These are phyloP conservation scores for Crax fasciolata DNA, from an alignment of 2,797 vertebrate genomes.

Conservation along the genomic window DNA sequence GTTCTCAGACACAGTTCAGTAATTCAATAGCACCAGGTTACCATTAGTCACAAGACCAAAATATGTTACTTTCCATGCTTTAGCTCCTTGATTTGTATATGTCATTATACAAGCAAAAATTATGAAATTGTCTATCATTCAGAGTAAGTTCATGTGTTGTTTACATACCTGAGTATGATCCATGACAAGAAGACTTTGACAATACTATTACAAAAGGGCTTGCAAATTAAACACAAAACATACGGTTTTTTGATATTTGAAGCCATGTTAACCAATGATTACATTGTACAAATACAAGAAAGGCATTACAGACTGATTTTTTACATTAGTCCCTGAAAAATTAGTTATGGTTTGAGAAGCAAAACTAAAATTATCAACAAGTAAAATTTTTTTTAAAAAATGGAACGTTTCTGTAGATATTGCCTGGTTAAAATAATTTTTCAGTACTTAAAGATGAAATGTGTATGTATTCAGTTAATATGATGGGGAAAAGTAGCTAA, in stretches of 20 bases:
- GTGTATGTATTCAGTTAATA: conserved; percentile 41
- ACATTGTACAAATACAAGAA: background rate
- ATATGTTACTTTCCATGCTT: conserved; percentile 86
- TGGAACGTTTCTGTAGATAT: background rate
- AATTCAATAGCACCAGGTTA: conserved; percentile 95
- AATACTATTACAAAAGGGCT: conserved; percentile 34
- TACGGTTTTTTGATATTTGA: conserved; percentile 34
- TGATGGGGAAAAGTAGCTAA: conserved; percentile 48
- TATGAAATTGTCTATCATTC: conserved; percentile 72
- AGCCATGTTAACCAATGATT: background rate
- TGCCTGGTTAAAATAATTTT: conserved; percentile 45
- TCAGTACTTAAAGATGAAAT: conserved; percentile 26
- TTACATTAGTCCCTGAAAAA: background rate
- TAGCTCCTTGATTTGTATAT: conserved; percentile 86
- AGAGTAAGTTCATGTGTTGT: conserved; percentile 74
- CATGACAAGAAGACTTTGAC: conserved; percentile 31
- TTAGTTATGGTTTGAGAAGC: background rate
- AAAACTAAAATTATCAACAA: conserved; percentile 4
- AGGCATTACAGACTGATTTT: conserved; percentile 3
- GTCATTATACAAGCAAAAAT: conserved; percentile 79
- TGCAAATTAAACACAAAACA: conserved; percentile 56
- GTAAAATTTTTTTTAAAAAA: background rate
- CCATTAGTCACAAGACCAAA: conserved; percentile 91
- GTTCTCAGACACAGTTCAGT: conserved; percentile 97
- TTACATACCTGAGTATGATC: conserved; percentile 66